Evolutionary conservation across 2,113 vertebrate species (phyloP).

Genomic region (Arothron firmamentum): DNA sequence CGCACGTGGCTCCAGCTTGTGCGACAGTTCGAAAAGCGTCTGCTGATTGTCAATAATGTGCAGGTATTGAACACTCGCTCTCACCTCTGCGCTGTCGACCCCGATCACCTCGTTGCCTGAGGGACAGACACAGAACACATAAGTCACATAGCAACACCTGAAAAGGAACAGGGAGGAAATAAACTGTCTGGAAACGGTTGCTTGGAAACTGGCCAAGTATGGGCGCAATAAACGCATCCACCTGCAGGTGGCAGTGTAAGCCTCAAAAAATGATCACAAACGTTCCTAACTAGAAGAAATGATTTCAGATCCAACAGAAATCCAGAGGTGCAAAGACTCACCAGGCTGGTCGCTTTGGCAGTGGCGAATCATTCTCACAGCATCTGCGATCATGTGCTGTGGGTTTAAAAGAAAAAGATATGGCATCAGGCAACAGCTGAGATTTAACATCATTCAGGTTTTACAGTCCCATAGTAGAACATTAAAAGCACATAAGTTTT

Average conservation of each 20-base stretch:
- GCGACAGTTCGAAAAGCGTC: conserved; percentile 93
- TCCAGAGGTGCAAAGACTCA: conserved; percentile 47
- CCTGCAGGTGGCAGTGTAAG: conserved; percentile 34
- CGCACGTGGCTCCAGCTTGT: conserved; percentile 91
- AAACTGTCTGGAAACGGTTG: conserved; percentile 52
- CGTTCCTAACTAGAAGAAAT: neutral
- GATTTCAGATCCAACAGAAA: neutral
- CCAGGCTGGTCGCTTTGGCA: conserved; percentile 93
- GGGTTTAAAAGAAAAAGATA: conserved; percentile 17
- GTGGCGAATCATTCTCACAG: conserved; percentile 91
- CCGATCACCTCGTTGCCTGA: conserved; percentile 84
- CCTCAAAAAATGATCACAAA: neutral
- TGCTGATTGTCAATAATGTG: conserved; percentile 98
- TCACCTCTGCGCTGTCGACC: conserved; percentile 87
- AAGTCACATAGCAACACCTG: conserved; percentile 1
- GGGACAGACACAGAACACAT: conserved; percentile 14
- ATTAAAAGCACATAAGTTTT: neutral
- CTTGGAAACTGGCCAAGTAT: conserved; percentile 54
- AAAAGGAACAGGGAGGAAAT: neutral
- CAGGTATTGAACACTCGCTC: conserved; percentile 85
- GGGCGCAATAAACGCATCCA: conserved; percentile 14
- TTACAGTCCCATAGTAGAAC: neutral
- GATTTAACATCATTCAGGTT: neutral
- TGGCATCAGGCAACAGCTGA: conserved; percentile 6
- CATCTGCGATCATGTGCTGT: conserved; percentile 97